A percentile compares a stretch with the other conserved stretches of the same genome.
phyloP scores from a whole-genome alignment of 2,888 invertebrate genomes.

The Megaustenia siamemsis region DNA sequence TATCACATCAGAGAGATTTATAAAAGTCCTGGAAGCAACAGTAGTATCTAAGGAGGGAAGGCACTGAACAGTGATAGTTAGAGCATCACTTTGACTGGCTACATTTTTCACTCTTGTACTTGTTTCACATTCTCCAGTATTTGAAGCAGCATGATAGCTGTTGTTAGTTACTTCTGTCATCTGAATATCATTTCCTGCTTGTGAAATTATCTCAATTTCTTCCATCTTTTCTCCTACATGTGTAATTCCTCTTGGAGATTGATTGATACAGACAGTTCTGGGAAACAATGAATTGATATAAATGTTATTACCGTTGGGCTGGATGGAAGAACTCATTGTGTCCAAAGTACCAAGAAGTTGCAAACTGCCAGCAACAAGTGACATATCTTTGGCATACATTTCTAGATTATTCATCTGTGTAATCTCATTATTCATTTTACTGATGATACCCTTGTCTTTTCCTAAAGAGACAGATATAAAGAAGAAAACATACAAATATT shows the following conservation, averaged over 20 bases:
- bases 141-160: neutral
- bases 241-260: neutral
- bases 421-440: neutral
- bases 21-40: neutral
- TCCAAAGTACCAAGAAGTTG: neutral
- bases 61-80: neutral
- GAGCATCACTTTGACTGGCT: neutral
- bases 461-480: neutral
- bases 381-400: neutral
- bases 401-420: neutral
- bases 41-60: neutral
- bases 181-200: neutral
- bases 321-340: neutral
- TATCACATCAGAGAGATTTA: neutral
- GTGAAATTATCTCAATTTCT: neutral
- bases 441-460: neutral
- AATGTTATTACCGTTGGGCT: neutral
- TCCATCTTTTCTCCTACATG: neutral
- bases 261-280: neutral
- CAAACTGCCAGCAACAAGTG: neutral
- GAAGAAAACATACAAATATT: neutral
- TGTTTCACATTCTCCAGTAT: neutral
- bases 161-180: neutral
- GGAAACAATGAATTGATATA: neutral
- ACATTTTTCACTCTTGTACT: neutral